phyloP scores from a whole-genome alignment of 2,797 vertebrate species.

The Poecilia picta region DNA sequence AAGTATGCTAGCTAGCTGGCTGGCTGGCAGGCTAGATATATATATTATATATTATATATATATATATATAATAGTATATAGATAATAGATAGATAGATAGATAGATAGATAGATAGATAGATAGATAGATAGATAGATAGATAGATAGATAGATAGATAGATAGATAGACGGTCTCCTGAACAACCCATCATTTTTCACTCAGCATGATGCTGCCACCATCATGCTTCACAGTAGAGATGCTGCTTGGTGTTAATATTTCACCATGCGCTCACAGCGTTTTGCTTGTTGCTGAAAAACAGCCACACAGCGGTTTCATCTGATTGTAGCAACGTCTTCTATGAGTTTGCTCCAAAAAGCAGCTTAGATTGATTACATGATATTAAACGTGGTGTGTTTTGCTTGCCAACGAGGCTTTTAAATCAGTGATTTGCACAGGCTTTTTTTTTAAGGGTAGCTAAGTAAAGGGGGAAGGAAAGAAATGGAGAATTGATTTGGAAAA shows the following conservation, averaged over 20 bases:
- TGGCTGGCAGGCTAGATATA: too few species aligned
- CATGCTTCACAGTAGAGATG: background rate
- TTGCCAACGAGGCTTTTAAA: background rate
- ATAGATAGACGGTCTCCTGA: background rate
- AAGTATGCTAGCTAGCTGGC: background rate
- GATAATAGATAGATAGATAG: slow-evolving; percentile 15
- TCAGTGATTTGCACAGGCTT: background rate
- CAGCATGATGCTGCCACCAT: background rate
- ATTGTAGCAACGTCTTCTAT: background rate
- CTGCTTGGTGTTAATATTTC: background rate
- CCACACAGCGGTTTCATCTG: background rate
- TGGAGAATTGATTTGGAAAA: background rate
- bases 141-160: background rate
- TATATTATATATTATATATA: too few species aligned
- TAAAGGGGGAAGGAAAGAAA: background rate
- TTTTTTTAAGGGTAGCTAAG: background rate
- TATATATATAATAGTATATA: too few species aligned
- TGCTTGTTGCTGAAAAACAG: background rate
- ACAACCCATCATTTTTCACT: background rate
- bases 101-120: slow-evolving; percentile 13
- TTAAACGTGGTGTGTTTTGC: background rate
- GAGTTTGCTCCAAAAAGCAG: background rate
- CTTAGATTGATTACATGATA: background rate
- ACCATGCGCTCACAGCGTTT: background rate
- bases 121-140: background rate